Evolutionary conservation across 2,888 invertebrate genomes (phyloP), one percentile per base, ranked within the genome.

Genomic region (Platycheirus albimanus): DNA sequence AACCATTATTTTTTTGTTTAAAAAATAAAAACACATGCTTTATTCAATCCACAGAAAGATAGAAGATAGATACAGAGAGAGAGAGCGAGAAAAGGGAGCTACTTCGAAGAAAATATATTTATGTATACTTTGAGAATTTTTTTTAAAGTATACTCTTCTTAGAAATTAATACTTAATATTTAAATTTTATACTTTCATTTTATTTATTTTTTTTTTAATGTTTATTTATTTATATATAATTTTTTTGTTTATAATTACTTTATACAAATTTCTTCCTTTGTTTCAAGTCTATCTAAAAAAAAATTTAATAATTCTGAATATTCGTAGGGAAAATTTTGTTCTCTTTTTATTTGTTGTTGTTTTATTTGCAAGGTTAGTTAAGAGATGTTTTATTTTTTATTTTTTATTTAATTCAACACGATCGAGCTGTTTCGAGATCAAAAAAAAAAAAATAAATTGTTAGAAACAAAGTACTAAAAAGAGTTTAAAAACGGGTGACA

Each of bases 201-300:
- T 70, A 69, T 28, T 66, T 64, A n/a, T n/a, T n/a, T n/a, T n/a
- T n/a, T n/a, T n/a, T n/a, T n/a, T n/a, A n/a, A n/a, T 69, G n/a
- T 45, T 71, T 76, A 63, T 71, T 28, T 52, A 51, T 76, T 52
- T 66, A 28, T 61, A 33, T 61, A 41, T 52, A 28, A 63, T 38
- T 77, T 52, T 51, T 51, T 64, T 19, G 24, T 66, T 70, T 70
- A 58, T 75, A 51, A 77, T 81, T 72, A 77, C 76, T 81, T 77
- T 81, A 72, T 81, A 81, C 81, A 81, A 74, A 67, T 67, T 63
- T 66, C 52, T 76, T 63, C 63, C 67, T 52, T 74, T 71, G 45
- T 69, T 83, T 78, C 72, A 78, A 74, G 63, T 64, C 83, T 83
- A 83, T 83, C 83, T 78, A 83, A 78, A 83, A 69, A 79, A 75